Conservation (phyloP, 2,888 invertebrate genomes). For the Tigriopus californicus region DNA sequence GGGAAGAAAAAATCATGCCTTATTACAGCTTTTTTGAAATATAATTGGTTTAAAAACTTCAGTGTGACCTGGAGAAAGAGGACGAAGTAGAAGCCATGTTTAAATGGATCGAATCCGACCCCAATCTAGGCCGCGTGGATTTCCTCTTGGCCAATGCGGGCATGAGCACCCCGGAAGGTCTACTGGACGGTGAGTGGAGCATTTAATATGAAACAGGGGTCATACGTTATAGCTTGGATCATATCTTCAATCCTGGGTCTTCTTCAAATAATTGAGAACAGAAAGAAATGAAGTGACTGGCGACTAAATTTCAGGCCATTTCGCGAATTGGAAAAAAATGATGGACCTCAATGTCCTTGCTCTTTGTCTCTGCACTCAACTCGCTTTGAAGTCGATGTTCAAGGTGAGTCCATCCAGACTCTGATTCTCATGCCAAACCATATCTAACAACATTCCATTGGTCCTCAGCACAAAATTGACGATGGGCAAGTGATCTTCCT, state of each 20-base stretch:
- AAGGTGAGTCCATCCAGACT: not conserved
- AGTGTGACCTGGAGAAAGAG: constrained; percentile 24
- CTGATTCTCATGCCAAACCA: too few species aligned
- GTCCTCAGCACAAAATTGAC: constrained; percentile 21
- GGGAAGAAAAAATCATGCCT: too few species aligned
- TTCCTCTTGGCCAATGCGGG: constrained; percentile 28
- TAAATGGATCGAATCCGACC: constrained; percentile 21
- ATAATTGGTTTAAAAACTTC: not conserved
- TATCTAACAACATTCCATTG: not conserved
- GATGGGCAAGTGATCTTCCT: constrained; percentile 27
- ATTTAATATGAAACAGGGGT: not conserved
- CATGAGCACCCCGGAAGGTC: constrained; percentile 22
- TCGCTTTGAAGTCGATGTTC: constrained; percentile 25
- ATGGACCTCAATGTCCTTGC: constrained; percentile 25
- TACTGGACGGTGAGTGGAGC: constrained; percentile 19
- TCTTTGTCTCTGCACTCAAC: constrained; percentile 24
- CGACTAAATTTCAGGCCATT: constrained; percentile 1
- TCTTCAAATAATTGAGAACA: too few species aligned
- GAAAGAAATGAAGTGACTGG: too few species aligned
- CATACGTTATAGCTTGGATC: not conserved
- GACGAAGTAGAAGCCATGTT: constrained; percentile 26
- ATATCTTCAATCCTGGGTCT: too few species aligned
- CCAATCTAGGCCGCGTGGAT: constrained; percentile 24
- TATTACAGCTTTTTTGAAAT: too few species aligned
- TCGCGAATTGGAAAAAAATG: constrained; percentile 20